phyloP scores from a whole-genome alignment of 2,888 invertebrate species.

The Alcis repandata region DNA sequence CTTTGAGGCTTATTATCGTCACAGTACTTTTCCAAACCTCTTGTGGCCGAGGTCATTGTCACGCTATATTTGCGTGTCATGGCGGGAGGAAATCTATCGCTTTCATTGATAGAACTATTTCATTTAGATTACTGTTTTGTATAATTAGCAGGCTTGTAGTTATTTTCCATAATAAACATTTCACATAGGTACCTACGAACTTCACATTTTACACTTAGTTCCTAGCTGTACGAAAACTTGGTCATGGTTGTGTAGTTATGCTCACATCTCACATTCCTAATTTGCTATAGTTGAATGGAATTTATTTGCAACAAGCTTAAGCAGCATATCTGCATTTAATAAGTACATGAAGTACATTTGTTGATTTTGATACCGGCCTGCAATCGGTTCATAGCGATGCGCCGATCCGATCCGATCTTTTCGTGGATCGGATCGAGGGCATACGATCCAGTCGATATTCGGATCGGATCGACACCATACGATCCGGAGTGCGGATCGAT shows the following conservation, averaged over 20 bases:
- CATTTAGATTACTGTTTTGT: neutral
- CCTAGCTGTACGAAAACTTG: conserved; percentile 25
- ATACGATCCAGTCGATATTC: too few relatives aligned
- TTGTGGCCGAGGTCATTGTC: conserved; percentile 73
- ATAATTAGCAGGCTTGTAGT: neutral
- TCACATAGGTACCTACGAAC: neutral
- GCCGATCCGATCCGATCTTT: too few relatives aligned
- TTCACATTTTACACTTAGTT: neutral
- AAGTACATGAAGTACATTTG: neutral
- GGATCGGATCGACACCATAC: too few relatives aligned
- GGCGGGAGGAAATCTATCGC: conserved; percentile 67
- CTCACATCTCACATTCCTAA: conserved; percentile 52
- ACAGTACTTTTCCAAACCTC: conserved; percentile 64
- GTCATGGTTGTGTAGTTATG: conserved; percentile 52
- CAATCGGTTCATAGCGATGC: too few relatives aligned
- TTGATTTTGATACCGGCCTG: too few relatives aligned
- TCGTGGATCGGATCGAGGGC: too few relatives aligned
- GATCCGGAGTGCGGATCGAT: too few relatives aligned
- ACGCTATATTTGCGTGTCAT: conserved; percentile 74
- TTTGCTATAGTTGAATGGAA: conserved; percentile 47
- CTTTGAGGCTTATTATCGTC: conserved; percentile 42
- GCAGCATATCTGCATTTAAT: neutral
- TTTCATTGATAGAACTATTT: conserved; percentile 41
- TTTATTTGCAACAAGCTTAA: conserved; percentile 21
- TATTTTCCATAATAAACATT: neutral